Conservation (phyloP, 2,888 invertebrate species). For the Dynastes tityus region DNA sequence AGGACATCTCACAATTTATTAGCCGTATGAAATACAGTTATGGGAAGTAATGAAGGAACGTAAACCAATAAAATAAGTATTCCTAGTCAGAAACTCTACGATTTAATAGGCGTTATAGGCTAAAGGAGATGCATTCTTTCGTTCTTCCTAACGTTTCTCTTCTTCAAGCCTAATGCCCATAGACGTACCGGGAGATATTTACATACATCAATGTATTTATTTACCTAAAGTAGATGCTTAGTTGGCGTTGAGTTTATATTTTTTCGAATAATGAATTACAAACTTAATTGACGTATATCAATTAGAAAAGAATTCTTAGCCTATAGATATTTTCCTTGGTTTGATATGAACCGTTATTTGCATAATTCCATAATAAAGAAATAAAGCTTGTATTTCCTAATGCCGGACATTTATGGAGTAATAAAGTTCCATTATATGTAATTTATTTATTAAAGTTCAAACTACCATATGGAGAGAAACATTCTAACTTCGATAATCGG, state of each 20-base stretch:
- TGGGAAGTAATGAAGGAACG: constrained; percentile 16
- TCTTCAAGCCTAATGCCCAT: not conserved
- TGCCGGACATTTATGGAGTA: not conserved
- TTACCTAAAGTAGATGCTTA: not conserved
- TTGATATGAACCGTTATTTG: constrained; percentile 13
- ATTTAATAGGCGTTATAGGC: constrained; percentile 22
- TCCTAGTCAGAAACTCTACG: constrained; percentile 14
- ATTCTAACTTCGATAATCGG: too few relatives aligned
- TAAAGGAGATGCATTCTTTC: constrained; percentile 6
- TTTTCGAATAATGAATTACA: constrained; percentile 27
- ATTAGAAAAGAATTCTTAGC: constrained; percentile 21
- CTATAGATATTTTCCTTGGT: not conserved
- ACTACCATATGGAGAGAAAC: too few relatives aligned
- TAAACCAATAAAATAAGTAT: constrained; percentile 25
- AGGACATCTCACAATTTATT: constrained; percentile 13
- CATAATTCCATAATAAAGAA: constrained; percentile 33
- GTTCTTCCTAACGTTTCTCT: constrained; percentile 1
- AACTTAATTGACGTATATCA: constrained; percentile 28
- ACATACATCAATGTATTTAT: not conserved
- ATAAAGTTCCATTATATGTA: constrained; percentile 15
- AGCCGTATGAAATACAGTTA: constrained; percentile 17
- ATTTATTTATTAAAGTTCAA: not conserved
- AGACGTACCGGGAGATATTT: not conserved
- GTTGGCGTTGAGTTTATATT: not conserved
- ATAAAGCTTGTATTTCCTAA: not conserved